A percentile compares a stretch with the other conserved stretches of the same genome.
Conservation (phyloP, 2,113 vertebrate species). For the Hippoglossus stenolepis region DNA sequence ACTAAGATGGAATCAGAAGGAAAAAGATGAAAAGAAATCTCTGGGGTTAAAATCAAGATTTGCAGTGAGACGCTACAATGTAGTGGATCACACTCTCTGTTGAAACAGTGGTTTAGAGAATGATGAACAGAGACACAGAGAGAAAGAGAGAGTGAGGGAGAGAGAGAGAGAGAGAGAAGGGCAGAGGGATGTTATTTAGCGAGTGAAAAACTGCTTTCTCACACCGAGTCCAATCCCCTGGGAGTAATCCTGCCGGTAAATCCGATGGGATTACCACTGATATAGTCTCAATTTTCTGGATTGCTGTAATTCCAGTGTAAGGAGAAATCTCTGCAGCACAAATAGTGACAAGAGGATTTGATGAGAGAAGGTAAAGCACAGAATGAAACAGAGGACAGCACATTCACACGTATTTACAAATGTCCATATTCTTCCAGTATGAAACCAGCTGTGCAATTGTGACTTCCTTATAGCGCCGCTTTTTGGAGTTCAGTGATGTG, state of each 20-base stretch:
- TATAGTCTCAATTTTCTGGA: constrained; percentile 42
- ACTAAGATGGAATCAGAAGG: not conserved
- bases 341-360: constrained; percentile 29
- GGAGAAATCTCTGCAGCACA: constrained; percentile 28
- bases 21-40: not conserved
- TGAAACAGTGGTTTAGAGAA: constrained; percentile 21
- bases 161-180: not conserved
- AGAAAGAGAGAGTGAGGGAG: not conserved
- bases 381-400: not conserved
- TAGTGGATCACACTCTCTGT: not conserved
- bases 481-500: not conserved
- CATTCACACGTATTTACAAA: not conserved
- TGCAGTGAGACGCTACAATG: not conserved
- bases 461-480: not conserved
- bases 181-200: constrained; percentile 15
- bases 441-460: not conserved
- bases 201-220: constrained; percentile 31
- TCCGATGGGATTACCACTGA: constrained; percentile 50
- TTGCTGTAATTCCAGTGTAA: constrained; percentile 47
- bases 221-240: constrained; percentile 37
- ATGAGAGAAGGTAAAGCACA: not conserved
- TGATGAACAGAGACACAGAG: not conserved
- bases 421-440: not conserved
- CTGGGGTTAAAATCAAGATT: not conserved
- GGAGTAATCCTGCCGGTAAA: constrained; percentile 62